Evolutionary conservation across 2,797 vertebrate genomes (phyloP), one percentile per base, ranked within the genome.

Genomic region (Oreochromis grahami): DNA sequence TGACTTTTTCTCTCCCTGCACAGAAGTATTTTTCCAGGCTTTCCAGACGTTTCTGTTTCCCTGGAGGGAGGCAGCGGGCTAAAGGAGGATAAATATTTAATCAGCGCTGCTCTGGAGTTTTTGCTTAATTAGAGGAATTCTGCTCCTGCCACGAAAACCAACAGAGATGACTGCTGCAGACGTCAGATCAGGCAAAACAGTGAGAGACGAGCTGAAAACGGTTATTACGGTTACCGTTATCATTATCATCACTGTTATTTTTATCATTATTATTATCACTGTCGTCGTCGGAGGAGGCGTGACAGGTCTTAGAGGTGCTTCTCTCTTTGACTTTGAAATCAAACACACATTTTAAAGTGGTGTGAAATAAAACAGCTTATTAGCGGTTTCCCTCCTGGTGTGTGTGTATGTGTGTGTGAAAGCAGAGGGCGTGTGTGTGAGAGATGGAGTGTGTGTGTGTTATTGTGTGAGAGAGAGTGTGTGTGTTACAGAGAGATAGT

Each of bases 81-180:
- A 89, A 90, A 93, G 88, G 87, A 91, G 90, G 86, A 95, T 96
- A 93, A 95, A 96, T 95, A 95, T 96, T 96, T 96, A 92, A 95
- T 94, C 90, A 89, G 86, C 72, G 80, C 86, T 88, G 88, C 91
- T 92, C 90, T 84, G 81, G 89, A 90, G 93, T 90, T 95, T 89
- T 17, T 91, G 92, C 88, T 92, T 95, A 93, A 95, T 95, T 92
- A 95, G 94, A 88, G 88, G 80, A 90, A 91, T 90, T 92, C 81
- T 87, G 86, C 78, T 84, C 48, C 86, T 74, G 84, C 85, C 84
- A 87, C 86, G 79, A 83, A 87, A 84, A 70, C 60, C 63, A 88
- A 82, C 83, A 58, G 11, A 84, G 83, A 83, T 76, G 72, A 79
- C 76, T 83, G 76, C 60, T 82, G 77, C 72, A 88, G 83, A 88